phyloP scores from a whole-genome alignment of 2,888 invertebrate genomes.

The Apantesis nais region DNA sequence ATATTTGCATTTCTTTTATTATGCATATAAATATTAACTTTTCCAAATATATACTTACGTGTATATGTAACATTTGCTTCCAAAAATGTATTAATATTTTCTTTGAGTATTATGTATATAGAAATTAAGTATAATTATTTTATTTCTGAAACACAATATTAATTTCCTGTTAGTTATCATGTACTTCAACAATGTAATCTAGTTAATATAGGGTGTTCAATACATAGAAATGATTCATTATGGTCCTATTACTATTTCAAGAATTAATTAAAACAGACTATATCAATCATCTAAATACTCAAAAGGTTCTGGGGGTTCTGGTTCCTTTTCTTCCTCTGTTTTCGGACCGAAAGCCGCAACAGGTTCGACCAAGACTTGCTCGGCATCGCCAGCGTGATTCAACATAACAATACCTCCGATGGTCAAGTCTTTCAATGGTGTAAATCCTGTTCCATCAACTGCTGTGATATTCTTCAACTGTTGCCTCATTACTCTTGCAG shows the following conservation, averaged over 20 bases:
- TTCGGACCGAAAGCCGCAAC: constrained; percentile 96
- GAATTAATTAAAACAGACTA: constrained; percentile 56
- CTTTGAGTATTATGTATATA: too few species aligned
- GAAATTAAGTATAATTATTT: constrained; percentile 51
- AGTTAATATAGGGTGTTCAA: constrained; percentile 62
- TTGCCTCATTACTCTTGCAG: constrained; percentile 96
- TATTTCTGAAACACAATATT: constrained; percentile 62
- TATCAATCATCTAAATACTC: constrained; percentile 95
- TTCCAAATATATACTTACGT: too few species aligned
- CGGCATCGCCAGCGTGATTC: constrained; percentile 92
- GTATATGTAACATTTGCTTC: too few species aligned
- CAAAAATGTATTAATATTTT: too few species aligned
- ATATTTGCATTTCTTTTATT: too few species aligned
- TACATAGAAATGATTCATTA: constrained; percentile 61
- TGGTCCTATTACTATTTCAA: constrained; percentile 57
- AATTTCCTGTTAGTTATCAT: constrained; percentile 64
- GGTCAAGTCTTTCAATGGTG: constrained; percentile 95
- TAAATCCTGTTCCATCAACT: constrained; percentile 92
- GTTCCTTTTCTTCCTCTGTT: constrained; percentile 97
- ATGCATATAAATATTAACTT: too few species aligned
- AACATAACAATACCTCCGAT: constrained; percentile 99
- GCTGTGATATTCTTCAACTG: constrained; percentile 93
- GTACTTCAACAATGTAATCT: constrained; percentile 67
- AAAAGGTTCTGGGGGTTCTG: constrained; percentile 98
- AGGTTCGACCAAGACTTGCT: constrained; percentile 95